A percentile compares a stretch with the other conserved stretches of the same genome.
Evolutionary conservation across 2,888 invertebrate species (phyloP).

Genomic region (Abscondita cerata): DNA sequence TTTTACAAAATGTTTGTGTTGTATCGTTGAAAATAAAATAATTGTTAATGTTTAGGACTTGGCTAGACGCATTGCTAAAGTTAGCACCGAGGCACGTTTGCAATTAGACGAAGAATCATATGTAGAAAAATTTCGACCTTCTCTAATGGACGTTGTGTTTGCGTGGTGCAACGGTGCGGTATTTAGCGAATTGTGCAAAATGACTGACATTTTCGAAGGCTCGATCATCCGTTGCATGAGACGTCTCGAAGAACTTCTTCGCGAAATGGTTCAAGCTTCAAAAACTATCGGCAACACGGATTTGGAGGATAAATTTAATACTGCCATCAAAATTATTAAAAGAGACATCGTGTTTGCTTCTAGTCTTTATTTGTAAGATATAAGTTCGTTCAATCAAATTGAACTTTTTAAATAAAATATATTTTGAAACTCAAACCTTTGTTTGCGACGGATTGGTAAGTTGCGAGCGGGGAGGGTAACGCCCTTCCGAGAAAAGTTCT

Average conservation of each 20-base stretch:
- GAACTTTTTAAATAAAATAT: slow-evolving; percentile 4
- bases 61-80: slow-evolving; percentile 90
- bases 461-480: background rate
- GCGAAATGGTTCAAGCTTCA: slow-evolving; percentile 95
- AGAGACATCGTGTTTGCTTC: slow-evolving; percentile 99
- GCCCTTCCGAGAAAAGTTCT: background rate
- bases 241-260: slow-evolving; percentile 90
- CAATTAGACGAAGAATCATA: slow-evolving; percentile 90
- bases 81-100: slow-evolving; percentile 83
- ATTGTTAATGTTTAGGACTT: slow-evolving; percentile 71
- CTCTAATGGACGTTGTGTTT: slow-evolving; percentile 96
- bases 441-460: slow-evolving; percentile 2
- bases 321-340: slow-evolving; percentile 90
- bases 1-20: too few species aligned
- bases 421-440: background rate
- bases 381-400: background rate
- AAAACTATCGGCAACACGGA: slow-evolving; percentile 97
- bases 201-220: slow-evolving; percentile 97
- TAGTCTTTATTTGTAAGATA: slow-evolving; percentile 86
- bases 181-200: slow-evolving; percentile 92
- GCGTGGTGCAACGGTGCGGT: slow-evolving; percentile 94
- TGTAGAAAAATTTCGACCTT: slow-evolving; percentile 91
- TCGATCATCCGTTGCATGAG: slow-evolving; percentile 93
- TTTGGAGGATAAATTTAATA: slow-evolving; percentile 94
- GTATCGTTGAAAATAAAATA: too few species aligned